Evolutionary conservation across 1,140 invertebrate genomes (phyloP), one percentile per base, ranked within the genome.

Genomic region (Lasioglossum baleicum): DNA sequence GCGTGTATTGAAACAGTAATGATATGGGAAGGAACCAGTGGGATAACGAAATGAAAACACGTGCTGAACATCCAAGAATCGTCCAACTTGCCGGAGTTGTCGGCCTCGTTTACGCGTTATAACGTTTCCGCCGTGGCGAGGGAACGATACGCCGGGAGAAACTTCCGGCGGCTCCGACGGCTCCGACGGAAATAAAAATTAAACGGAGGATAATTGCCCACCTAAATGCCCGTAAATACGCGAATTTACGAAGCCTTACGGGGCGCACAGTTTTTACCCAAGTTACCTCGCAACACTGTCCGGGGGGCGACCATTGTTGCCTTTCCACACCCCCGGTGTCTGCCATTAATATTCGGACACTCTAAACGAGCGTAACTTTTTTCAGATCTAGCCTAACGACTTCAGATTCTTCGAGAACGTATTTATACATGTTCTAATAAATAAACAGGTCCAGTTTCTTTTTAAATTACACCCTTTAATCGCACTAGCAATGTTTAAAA

Each of bases 1-100:
- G 26, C 76, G 81, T 82, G 83, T 84, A 84, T 84, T 84, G 83
- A 84, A 84, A 84, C 77, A 84, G 78, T 84, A 84, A 84, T 84
- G 83, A 84, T 81, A 84, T 64, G 83, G 82, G 82, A 64, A 69
- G 63, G 53, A 70, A 58, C 67, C 31, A 71, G 22, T 31, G 10
- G 76, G 82, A 83, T 84, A 83, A 69, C 58, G 82, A 84, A 84
- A 84, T 84, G 83, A 84, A 84, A 84, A 84, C 77, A 84, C 83
- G 77, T 81, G 83, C 82, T 63, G 69, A 77, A 65, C 67, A 75
- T 73, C 40, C 42, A 63, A 61, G 70, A 80, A 69, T 70, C 63
- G 80, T 80, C 68, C 61, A 83, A 84, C 61, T 84, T 84, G 68
- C 10, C 58, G 58, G 64, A 73, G 76, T 64, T 72, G 69, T 31